phyloP scores from a whole-genome alignment of 2,797 vertebrate genomes.

The Micrastur ruficollis region DNA sequence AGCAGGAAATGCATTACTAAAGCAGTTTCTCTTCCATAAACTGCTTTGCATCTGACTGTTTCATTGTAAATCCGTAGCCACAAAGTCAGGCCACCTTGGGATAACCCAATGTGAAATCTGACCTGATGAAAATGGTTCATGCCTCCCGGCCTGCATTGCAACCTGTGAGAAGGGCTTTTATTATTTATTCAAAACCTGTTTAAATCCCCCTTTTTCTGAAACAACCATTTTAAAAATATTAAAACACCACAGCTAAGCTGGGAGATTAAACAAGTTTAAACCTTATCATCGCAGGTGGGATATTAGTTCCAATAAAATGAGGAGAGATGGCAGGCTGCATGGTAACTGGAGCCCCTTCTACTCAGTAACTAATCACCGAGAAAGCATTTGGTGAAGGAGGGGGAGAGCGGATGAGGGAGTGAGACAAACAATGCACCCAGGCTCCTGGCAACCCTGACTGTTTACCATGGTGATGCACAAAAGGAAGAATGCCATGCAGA shows the following conservation, averaged over 20 bases:
- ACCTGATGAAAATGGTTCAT: constrained; percentile 54
- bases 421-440: constrained; percentile 40
- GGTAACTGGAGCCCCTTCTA: constrained; percentile 64
- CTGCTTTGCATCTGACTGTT: constrained; percentile 53
- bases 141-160: constrained; percentile 46
- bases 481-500: neutral
- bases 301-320: constrained; percentile 60
- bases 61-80: constrained; percentile 42
- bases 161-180: constrained; percentile 61
- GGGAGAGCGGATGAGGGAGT: constrained; percentile 14
- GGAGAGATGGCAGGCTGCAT: constrained; percentile 28
- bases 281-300: constrained; percentile 64
- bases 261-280: constrained; percentile 71
- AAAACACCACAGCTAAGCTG: constrained; percentile 66
- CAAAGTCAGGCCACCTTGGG: constrained; percentile 64
- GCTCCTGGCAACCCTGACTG: constrained; percentile 62
- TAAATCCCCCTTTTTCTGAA: constrained; percentile 64
- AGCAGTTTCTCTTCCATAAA: constrained; percentile 52
- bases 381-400: constrained; percentile 64
- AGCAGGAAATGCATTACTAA: constrained; percentile 67
- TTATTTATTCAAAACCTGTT: constrained; percentile 66
- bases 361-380: constrained; percentile 67
- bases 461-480: constrained; percentile 67
- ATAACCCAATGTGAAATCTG: constrained; percentile 52
- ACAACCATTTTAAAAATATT: constrained; percentile 72